These are phyloP conservation scores for Sakesphorus luctuosus DNA, from an alignment of 2,113 vertebrate species.

Conservation along the genomic window DNA sequence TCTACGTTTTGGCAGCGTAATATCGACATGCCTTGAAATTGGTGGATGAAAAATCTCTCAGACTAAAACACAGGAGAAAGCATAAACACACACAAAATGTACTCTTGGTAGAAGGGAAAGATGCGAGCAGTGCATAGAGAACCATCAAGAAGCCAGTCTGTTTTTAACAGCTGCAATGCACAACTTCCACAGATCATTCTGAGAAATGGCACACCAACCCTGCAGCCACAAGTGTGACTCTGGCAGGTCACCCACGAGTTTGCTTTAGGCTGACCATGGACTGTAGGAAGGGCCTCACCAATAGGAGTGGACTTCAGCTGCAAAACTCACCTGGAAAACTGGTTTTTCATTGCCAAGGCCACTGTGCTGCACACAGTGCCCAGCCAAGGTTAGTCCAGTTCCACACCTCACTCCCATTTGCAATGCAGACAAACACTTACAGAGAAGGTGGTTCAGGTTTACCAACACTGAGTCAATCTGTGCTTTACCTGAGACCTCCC, in stretches of 20 bases:
- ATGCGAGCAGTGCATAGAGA: neutral
- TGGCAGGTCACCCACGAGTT: accelerated
- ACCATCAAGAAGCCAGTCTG: neutral
- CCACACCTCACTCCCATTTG: neutral
- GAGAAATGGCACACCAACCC: neutral
- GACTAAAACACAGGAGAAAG: constrained; percentile 2
- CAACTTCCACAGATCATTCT: neutral
- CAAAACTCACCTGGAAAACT: neutral
- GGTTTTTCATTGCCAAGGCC: neutral
- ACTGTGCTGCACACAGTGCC: neutral
- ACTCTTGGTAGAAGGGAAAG: neutral
- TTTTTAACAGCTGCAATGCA: neutral
- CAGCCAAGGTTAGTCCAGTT: neutral
- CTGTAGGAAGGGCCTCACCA: neutral
- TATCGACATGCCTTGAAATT: neutral
- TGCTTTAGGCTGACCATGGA: neutral
- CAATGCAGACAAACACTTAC: neutral
- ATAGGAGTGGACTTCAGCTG: neutral
- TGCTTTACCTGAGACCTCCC: neutral
- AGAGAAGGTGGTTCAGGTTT: neutral
- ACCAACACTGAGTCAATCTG: neutral
- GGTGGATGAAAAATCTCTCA: constrained; percentile 20
- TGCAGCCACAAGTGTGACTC: neutral
- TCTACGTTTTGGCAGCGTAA: neutral
- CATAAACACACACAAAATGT: neutral